Evolutionary conservation across 2,113 vertebrate genomes (phyloP).

Genomic region (Promerops cafer): DNA sequence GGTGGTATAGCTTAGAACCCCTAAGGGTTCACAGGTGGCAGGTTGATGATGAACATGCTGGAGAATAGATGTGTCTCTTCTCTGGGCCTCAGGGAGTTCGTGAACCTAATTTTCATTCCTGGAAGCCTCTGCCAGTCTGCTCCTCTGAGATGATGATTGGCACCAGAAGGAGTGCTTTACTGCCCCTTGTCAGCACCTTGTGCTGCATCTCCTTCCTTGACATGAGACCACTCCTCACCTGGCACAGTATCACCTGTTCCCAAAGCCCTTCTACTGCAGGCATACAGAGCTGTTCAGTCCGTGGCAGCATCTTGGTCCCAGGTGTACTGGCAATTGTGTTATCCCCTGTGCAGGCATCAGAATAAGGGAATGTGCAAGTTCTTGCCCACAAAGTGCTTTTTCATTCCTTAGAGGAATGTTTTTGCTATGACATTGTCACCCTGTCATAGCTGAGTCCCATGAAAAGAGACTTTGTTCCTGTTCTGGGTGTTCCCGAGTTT

Average conservation of each 20-base stretch:
- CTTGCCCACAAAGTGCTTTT: neutral
- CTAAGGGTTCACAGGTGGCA: neutral
- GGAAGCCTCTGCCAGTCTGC: neutral
- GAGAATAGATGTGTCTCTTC: neutral
- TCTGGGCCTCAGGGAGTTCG: fast-evolving
- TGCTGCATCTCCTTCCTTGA: neutral
- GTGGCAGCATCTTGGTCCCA: neutral
- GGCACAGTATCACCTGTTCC: neutral
- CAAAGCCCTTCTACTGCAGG: neutral
- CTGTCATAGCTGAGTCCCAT: fast-evolving
- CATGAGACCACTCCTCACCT: neutral
- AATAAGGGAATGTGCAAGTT: neutral
- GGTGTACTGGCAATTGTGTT: neutral
- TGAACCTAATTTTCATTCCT: neutral
- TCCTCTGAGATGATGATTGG: neutral
- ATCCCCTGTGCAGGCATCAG: neutral
- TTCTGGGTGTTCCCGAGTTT: neutral
- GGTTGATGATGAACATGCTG: neutral
- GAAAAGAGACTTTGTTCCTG: neutral
- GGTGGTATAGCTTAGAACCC: neutral
- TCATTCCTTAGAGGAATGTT: neutral
- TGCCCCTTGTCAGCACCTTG: neutral
- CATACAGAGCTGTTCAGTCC: neutral
- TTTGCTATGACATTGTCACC: neutral
- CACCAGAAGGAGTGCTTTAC: neutral